Percentiles rank a stretch among this genome's conserved stretches.
phyloP scores from a whole-genome alignment of 2,888 invertebrate species.

The Mayetiola destructor region DNA sequence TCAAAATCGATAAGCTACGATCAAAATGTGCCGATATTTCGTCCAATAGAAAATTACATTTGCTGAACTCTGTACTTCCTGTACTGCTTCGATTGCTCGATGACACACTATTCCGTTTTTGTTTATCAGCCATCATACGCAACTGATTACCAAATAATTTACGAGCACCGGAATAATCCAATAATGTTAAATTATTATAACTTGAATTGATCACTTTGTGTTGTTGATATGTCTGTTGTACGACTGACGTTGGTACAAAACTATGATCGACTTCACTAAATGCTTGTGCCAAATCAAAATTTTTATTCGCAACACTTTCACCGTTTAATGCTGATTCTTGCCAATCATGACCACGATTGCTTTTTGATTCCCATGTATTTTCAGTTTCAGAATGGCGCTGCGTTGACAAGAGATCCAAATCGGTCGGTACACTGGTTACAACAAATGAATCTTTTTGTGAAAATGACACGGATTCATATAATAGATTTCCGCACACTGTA shows the following conservation, averaged over 20 bases:
- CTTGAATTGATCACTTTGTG: conserved; percentile 40
- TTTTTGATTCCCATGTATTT: conserved; percentile 10
- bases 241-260: not conserved
- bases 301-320: conserved; percentile 29
- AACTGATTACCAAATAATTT: conserved; percentile 17
- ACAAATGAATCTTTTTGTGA: conserved; percentile 17
- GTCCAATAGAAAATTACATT: conserved; percentile 34
- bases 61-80: conserved; percentile 26
- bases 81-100: conserved; percentile 8
- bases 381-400: too few species aligned
- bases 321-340: not conserved
- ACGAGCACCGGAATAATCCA: conserved; percentile 40
- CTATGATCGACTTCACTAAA: not conserved
- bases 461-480: not conserved
- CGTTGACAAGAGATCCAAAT: conserved; percentile 45
- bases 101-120: conserved; percentile 18
- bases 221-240: conserved; percentile 14
- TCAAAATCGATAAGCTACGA: conserved; percentile 42
- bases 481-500: not conserved
- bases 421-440: conserved; percentile 48
- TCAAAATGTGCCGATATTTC: conserved; percentile 40
- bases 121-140: conserved; percentile 18
- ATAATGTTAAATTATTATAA: conserved; percentile 45
- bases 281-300: conserved; percentile 28
- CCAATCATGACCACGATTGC: not conserved